Percentiles rank a stretch among this genome's conserved stretches.
Evolutionary conservation across 2,113 vertebrate species (phyloP).

Genomic region (Apus apus): DNA sequence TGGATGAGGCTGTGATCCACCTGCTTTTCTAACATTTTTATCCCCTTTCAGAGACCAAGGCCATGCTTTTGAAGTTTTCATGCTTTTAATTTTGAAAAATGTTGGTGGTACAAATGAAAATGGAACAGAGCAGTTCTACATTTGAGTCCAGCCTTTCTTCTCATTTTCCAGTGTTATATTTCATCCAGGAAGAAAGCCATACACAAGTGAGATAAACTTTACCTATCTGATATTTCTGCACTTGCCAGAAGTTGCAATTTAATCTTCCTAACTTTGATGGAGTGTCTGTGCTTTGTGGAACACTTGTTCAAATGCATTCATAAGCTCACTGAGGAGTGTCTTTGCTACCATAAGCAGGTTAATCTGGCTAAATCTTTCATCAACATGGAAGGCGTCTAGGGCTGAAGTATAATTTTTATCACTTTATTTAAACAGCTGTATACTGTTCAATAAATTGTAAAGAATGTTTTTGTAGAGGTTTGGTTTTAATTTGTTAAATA

Average conservation of each 20-base stretch:
- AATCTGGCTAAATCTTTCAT: constrained; percentile 34
- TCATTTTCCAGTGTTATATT: background rate
- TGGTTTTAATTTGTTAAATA: background rate
- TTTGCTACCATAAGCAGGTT: constrained; percentile 43
- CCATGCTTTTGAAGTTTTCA: background rate
- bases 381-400: background rate
- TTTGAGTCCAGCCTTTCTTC: background rate
- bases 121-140: background rate
- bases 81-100: background rate
- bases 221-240: background rate
- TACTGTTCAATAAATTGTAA: background rate
- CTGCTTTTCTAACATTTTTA: background rate
- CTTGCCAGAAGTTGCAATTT: constrained; percentile 8
- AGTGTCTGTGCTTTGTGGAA: constrained; percentile 5
- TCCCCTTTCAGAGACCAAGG: background rate
- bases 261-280: constrained; percentile 26
- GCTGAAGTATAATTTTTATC: background rate
- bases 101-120: background rate
- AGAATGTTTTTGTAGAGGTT: background rate
- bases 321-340: constrained; percentile 15
- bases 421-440: constrained; percentile 52
- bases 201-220: background rate
- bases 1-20: background rate
- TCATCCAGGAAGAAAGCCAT: constrained; percentile 10
- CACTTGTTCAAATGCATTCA: background rate